Percentiles rank a stretch among this genome's conserved stretches.
These are phyloP conservation scores for Ostrea denselamellosa DNA, from an alignment of 1,140 invertebrate genomes.

Conservation along the genomic window DNA sequence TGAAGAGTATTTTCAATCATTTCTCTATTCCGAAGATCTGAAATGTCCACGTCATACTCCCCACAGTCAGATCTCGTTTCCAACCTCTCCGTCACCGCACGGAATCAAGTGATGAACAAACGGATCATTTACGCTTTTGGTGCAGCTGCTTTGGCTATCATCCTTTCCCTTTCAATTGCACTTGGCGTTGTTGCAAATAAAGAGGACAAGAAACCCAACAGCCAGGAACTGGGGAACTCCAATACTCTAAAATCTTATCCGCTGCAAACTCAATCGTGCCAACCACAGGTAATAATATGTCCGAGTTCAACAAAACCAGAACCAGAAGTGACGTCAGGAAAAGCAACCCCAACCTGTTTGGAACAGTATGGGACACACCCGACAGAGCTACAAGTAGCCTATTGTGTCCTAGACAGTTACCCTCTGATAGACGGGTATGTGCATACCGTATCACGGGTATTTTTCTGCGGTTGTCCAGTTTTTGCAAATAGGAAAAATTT, in stretches of 20 bases:
- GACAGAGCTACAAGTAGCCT: background rate
- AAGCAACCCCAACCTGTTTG: background rate
- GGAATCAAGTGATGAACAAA: background rate
- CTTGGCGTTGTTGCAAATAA: conserved; percentile 9
- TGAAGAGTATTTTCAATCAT: no score
- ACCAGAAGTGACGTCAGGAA: background rate
- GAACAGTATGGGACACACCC: conserved; percentile 9
- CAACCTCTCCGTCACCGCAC: background rate
- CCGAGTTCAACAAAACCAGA: background rate
- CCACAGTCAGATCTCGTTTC: background rate
- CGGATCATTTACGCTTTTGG: conserved; percentile 22
- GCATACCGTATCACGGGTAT: background rate
- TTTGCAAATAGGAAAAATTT: no score
- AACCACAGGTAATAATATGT: background rate
- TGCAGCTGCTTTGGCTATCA: background rate
- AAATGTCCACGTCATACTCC: conserved; percentile 2
- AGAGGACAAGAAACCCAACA: background rate
- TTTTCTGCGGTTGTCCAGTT: no score
- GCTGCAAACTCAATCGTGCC: background rate
- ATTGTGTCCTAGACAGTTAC: conserved; percentile 23
- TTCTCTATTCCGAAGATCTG: background rate
- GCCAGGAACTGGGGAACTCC: background rate
- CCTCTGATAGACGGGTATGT: conserved; percentile 34
- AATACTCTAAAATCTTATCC: background rate
- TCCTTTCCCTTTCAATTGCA: background rate